Evolutionary conservation across 2,888 invertebrate species (phyloP).

Genomic region (Torymus auratus): DNA sequence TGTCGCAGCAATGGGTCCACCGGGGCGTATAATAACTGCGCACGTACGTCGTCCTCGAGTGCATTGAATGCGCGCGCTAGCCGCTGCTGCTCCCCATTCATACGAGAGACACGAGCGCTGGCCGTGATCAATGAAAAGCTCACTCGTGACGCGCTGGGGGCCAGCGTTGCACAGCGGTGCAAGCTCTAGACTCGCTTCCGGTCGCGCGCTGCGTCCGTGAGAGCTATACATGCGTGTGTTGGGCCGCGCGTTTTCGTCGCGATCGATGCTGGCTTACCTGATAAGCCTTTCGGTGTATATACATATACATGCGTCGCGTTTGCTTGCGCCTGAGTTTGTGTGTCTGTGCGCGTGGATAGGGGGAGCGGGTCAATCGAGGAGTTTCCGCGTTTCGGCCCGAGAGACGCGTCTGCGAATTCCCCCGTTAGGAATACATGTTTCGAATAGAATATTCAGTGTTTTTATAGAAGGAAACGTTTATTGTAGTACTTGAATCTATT

Average conservation of each 20-base stretch:
- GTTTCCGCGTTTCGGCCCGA: too few relatives aligned
- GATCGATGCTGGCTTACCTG: background rate
- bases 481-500: too few relatives aligned
- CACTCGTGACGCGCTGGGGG: background rate
- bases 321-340: background rate
- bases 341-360: too few relatives aligned
- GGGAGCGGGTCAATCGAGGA: too few relatives aligned
- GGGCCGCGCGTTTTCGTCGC: background rate
- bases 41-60: background rate
- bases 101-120: background rate
- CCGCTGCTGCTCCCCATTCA: slow-evolving; percentile 30
- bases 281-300: slow-evolving; percentile 1
- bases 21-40: background rate
- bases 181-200: too few relatives aligned
- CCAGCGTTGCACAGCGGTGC: too few relatives aligned
- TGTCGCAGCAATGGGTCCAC: background rate
- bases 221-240: too few relatives aligned
- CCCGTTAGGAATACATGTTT: too few relatives aligned
- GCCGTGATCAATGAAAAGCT: slow-evolving; percentile 38
- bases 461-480: too few relatives aligned
- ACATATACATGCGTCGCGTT: too few relatives aligned
- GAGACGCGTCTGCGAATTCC: too few relatives aligned
- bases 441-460: too few relatives aligned
- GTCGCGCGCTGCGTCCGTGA: background rate
- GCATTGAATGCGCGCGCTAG: background rate